Percentiles rank a stretch among this genome's conserved stretches.
Conservation (phyloP, 2,888 invertebrate genomes). For the Drosophila fungiperda region DNA sequence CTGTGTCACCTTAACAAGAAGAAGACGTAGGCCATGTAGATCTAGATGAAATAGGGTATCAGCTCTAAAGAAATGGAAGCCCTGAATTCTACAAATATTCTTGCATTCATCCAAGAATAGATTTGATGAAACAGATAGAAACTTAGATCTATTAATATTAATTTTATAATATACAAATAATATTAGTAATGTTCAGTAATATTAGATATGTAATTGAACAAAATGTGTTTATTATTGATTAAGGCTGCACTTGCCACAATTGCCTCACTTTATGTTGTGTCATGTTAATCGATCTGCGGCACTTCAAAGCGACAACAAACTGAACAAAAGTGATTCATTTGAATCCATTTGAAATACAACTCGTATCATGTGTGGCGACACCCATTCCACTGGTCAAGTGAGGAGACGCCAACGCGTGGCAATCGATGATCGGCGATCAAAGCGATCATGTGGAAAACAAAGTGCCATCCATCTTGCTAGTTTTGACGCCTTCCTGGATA, state of each 20-base stretch:
- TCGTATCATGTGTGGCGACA: constrained; percentile 24
- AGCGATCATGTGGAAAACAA: constrained; percentile 9
- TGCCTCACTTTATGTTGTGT: background rate
- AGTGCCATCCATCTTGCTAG: constrained; percentile 69
- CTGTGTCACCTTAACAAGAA: too few species aligned
- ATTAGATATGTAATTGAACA: background rate
- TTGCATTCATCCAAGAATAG: too few species aligned
- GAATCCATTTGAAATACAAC: constrained; percentile 28
- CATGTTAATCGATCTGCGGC: constrained; percentile 26
- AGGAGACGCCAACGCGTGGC: constrained; percentile 26
- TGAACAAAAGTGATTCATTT: constrained; percentile 21
- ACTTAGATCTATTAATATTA: background rate
- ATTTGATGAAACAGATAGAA: rapidly evolving
- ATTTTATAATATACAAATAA: background rate
- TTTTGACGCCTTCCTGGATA: constrained; percentile 64
- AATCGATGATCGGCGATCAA: constrained; percentile 44
- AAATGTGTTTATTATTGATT: background rate
- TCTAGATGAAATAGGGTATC: too few species aligned
- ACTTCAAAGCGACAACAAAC: constrained; percentile 29
- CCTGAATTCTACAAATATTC: too few species aligned
- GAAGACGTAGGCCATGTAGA: too few species aligned
- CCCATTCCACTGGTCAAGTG: constrained; percentile 41
- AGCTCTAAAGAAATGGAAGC: too few species aligned
- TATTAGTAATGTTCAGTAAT: background rate
- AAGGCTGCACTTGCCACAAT: background rate